Base-by-base conservation (phyloP, 2,113 vertebrate genomes). In the Alexandromys fortis region DNA sequence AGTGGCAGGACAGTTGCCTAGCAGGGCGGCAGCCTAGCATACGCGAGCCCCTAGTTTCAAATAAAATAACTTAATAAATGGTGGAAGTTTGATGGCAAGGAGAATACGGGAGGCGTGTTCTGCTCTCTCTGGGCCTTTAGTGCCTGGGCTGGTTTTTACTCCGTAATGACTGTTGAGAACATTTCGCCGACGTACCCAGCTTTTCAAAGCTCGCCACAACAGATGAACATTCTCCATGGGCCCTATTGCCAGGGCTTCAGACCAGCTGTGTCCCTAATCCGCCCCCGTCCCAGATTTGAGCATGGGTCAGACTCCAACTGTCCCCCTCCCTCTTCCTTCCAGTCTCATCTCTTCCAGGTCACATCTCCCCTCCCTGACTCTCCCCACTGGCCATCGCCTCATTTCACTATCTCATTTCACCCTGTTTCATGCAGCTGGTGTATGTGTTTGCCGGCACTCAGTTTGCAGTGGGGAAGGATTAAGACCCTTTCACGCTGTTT, bases 211-310 rank as follows among this genome's bases (percentile, higher is more conserved):
- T 52, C 26, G 21, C 70, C 11, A 79, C 72, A 86, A 95, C 55
- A 61, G 81, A 88, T 86, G 93, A 68, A 91, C 33, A 7, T 92
- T 97, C 95, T 91, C 87, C 88, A 52, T 42, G 92, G 92, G 88
- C 61, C 89, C 95, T 68, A 68, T 94, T 77, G 91, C 33, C 68
- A 72, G 90, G 95, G 68, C 77, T 73, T 83, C 61, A 93, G 94
- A 89, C 92, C 96, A 96, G 96, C 96, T 97, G 95, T 92, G 96
- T 89, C 95, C 92, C 95, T 97, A 98, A 97, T 98, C 96, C 17
- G 0, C 45, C 86, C 86, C 78, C 0, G 94, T 86, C 96, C 97
- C 94, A 96, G 95, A 97, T 97, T 91, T 97, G 91, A 94, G 73
- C 90, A 94, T 75, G 77, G 97, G 76, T 97, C 87, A 70, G 75